Evolutionary conservation across 2,888 invertebrate species (phyloP), one percentile per base, ranked within the genome.

Genomic region (Eutolmus rufibarbis): DNA sequence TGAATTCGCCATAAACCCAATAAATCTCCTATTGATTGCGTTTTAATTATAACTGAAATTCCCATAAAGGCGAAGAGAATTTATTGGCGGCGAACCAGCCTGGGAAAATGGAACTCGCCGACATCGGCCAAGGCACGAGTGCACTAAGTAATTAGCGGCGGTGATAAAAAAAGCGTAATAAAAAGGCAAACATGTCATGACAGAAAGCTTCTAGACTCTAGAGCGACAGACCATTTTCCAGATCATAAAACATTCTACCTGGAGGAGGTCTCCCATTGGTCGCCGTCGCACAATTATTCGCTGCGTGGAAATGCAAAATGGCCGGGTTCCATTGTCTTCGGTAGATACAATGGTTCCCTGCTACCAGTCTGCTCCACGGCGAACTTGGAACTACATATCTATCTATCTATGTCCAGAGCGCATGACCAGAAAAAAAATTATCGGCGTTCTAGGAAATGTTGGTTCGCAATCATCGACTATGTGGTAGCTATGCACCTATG

Each of bases 21-120:
- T 82, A 82, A 82, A 82, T 82, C 56, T 82, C 57, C 57, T 82
- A 82, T 82, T 82, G 82, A 82, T 82, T 82, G 82, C 57, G 82
- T 57, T 66, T 82, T 82, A 82, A 82, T 82, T 82, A 82, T 66
- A 82, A 66, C 82, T 82, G 37, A 57, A 46, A 82, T 82, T 82
- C 57, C 37, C 40, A 82, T 66, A 37, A 79, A 82, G 40, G 40
- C 66, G 82, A 34, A 37, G 37, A 28, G 31, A 82, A 57, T 66
- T 81, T 82, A 57, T 82, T 51, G 81, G 34, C 28, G 57, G 57
- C 57, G 37, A 82, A n/a, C 37, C n/a, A 23, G 81, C 28, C 46
- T 51, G 28, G 57, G 82, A 76, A 76, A 76, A 76, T 40, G 76
- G 40, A 28, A 34, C n/a, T 76, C 78, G 78, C 40, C 43, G 46